Evolutionary conservation across 2,888 invertebrate species (phyloP).

Genomic region (Megalurothrips usitatus): DNA sequence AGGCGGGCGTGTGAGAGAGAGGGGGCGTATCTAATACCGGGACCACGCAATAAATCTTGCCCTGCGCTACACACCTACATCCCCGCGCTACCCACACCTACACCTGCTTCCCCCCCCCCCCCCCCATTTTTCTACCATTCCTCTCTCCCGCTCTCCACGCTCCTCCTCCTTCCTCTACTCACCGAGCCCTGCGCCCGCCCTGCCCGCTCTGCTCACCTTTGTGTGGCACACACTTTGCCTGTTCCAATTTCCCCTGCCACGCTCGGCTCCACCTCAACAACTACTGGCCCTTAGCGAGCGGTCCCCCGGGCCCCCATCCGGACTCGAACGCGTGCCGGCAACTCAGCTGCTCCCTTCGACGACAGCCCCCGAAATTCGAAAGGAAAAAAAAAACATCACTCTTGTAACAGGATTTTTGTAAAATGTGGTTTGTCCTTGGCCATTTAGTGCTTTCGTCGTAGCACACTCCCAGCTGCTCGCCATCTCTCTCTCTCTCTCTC

Average conservation of each 20-base stretch:
- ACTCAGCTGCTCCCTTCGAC: neutral
- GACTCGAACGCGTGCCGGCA: too few relatives aligned
- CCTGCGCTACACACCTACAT: neutral
- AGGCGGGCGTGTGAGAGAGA: neutral
- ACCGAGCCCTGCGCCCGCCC: neutral
- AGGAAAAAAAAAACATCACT: too few relatives aligned
- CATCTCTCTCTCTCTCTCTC: neutral
- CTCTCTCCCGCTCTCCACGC: neutral
- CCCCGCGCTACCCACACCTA: neutral
- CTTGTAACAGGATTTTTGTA: neutral
- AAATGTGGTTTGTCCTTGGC: neutral
- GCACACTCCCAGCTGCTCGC: neutral
- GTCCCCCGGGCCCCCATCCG: neutral
- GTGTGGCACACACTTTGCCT: neutral
- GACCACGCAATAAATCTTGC: neutral
- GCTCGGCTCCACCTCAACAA: slow-evolving; percentile 9
- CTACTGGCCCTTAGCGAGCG: neutral
- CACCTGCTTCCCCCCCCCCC: neutral
- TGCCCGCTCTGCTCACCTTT: neutral
- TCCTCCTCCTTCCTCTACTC: neutral
- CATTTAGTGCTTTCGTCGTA: neutral
- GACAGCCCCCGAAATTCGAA: too few relatives aligned
- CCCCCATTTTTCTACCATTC: neutral
- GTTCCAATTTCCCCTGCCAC: neutral
- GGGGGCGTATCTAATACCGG: slow-evolving; percentile 12